Evolutionary conservation across 2,113 vertebrate genomes (phyloP), one percentile per base, ranked within the genome.

Genomic region (Myiozetetes cayanensis): DNA sequence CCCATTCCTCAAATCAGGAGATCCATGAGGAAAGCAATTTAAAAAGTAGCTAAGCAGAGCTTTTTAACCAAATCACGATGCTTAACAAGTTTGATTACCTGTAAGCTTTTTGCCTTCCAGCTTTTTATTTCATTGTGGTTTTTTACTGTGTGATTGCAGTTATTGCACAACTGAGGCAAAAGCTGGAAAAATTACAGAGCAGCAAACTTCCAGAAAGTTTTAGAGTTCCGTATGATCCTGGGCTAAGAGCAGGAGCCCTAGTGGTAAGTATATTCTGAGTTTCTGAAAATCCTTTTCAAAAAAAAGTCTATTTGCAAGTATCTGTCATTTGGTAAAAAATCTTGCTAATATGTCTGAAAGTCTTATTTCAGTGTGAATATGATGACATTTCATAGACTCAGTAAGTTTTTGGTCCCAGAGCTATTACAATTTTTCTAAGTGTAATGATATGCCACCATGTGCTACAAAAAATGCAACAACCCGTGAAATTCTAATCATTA

Each of bases 221-320:
- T 92, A 98, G 98, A 96, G 99, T 99, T 62, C 99, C 99, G 0
- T 99, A 99, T 82, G 99, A 99, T 85, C 99, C 99, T 43, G 98
- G 99, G 28, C 97, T 99, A 30, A 98, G 98, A 97, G 99, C 99
- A n/a, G 99, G 99, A 89, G 90, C 98, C 4, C 95, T 99, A 67
- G 97, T 99, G 98, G 99, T 99, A 97, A 97, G 98, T 94, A 53
- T 73, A 76, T 19, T 62, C 63, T 66, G 52, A 85, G 15, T 71
- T 76, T 31, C 62, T 84, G 37, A 73, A 98, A 98, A 97, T 98
- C 2, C 7, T 73, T 56, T 46, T 14, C 2, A 46, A 74, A 93
- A 84, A 61, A 61, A 30, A 17, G 25, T 41, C 28, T 62, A 6
- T 43, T 70, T 91, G 24, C 41, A 92, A 65, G 4, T 67, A 47